Base-by-base conservation (phyloP, 2,113 vertebrate genomes). In the Amphiprion ocellaris region DNA sequence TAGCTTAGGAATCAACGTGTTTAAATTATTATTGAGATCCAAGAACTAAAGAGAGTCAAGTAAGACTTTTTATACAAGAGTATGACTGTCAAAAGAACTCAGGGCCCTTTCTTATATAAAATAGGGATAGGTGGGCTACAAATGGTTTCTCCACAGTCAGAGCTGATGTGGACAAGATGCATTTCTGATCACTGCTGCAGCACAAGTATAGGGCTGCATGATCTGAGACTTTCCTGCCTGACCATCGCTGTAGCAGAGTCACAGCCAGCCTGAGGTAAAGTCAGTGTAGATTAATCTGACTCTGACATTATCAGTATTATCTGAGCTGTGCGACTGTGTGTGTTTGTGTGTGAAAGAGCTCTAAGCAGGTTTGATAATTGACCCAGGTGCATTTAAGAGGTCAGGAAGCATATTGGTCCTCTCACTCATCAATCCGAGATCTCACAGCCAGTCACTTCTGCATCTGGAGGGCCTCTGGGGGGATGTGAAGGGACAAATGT, bases 371-470 rank as follows among this genome's bases (percentile, higher is more conserved):
- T 47, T 69, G 60, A 80, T 60, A 69, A 60, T 69, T 86, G 82
- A 86, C 69, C 74, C 69, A 7, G 19, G 50, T 82, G 60, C 66
- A 73, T 76, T 86, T 85, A 30, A 80, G 74, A 63, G 79, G 63
- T 85, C 78, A 77, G 61, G 37, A 77, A 75, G 78, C 70, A 63
- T 55, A 81, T 56, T 77, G 73, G 69, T 81, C 60, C 65, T 79
- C 50, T 81, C 46, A 56, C 59, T 74, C 72, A 82, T 85, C 79
- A 85, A 82, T 91, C 70, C 77, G 21, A 78, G 71, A 69, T 72
- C 69, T 72, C 62, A 58, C 55, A 75, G 19, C 30, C 46, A 49
- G 53, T 54, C 52, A 76, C 44, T 26, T 77, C 50, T 79, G 76
- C 41, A 60, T 33, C 63, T 44, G 24, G 55, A n/a, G 33, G 10